Evolutionary conservation across 2,888 invertebrate genomes (phyloP).

Genomic region (Norana najaformis): DNA sequence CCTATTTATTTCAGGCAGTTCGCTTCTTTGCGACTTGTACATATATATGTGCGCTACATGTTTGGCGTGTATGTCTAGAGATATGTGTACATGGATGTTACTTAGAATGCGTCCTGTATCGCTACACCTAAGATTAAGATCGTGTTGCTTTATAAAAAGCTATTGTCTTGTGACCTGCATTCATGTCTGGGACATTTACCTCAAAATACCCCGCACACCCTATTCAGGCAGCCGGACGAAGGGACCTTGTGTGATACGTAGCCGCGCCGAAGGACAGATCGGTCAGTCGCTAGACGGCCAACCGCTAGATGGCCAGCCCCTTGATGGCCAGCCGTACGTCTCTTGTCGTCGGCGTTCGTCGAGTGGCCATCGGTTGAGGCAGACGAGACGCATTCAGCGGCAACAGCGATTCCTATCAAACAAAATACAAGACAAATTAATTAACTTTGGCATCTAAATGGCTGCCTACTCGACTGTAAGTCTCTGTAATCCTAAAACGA

Average conservation of each 20-base stretch:
- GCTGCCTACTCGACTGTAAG: no score
- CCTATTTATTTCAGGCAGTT: not conserved
- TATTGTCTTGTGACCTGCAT: no score
- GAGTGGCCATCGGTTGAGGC: not conserved
- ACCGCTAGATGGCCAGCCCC: no score
- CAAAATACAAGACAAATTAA: not conserved
- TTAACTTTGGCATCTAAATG: constrained; percentile 13
- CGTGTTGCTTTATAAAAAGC: not conserved
- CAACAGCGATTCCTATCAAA: not conserved
- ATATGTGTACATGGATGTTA: not conserved
- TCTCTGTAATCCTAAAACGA: not conserved
- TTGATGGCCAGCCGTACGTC: not conserved
- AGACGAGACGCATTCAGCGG: not conserved
- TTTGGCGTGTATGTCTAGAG: not conserved
- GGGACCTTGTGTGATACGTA: not conserved
- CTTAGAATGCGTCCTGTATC: not conserved
- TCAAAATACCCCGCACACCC: not conserved
- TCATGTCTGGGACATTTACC: not conserved
- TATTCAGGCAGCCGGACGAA: not conserved
- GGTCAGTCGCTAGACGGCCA: no score
- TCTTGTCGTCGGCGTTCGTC: no score
- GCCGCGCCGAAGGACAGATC: not conserved
- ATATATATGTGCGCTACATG: not conserved
- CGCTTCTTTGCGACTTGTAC: not conserved
- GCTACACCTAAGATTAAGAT: not conserved